A percentile compares a stretch with the other conserved stretches of the same genome.
These are phyloP conservation scores for Poicephalus gulielmi DNA, from an alignment of 2,113 vertebrate species.

Conservation along the genomic window DNA sequence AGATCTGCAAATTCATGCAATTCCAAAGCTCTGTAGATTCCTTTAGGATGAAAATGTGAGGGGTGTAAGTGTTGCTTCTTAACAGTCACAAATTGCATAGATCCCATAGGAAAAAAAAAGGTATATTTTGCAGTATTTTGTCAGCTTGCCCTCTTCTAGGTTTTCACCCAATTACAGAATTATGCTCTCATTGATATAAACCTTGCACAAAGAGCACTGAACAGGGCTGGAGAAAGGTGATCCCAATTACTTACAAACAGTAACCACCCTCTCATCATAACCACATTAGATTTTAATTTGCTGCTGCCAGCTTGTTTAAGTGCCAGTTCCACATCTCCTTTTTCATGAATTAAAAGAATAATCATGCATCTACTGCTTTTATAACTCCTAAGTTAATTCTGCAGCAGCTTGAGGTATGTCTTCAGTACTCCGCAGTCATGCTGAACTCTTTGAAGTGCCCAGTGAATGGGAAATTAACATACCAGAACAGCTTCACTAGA, in stretches of 20 bases:
- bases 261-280: slow-evolving; percentile 68
- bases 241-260: slow-evolving; percentile 59
- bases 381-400: slow-evolving; percentile 70
- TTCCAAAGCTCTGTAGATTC: slow-evolving; percentile 5
- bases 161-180: slow-evolving; percentile 43
- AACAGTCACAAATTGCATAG: slow-evolving; percentile 26
- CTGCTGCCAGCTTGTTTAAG: slow-evolving; percentile 55
- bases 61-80: background rate
- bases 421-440: slow-evolving; percentile 34
- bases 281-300: slow-evolving; percentile 68
- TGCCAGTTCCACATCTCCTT: slow-evolving; percentile 53
- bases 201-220: slow-evolving; percentile 4
- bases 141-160: slow-evolving; percentile 12
- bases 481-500: slow-evolving; percentile 35
- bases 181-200: slow-evolving; percentile 7
- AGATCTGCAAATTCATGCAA: background rate
- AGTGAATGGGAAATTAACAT: slow-evolving; percentile 52
- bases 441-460: slow-evolving; percentile 24
- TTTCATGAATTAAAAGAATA: slow-evolving; percentile 69
- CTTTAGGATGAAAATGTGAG: slow-evolving; percentile 9
- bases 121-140: slow-evolving; percentile 39
- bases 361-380: slow-evolving; percentile 66
- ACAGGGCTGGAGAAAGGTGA: slow-evolving; percentile 49
- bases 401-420: slow-evolving; percentile 54
- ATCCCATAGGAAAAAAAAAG: background rate